Evolutionary conservation across 1,140 invertebrate species (phyloP), one percentile per base, ranked within the genome.

Genomic region (Frieseomelitta varia): DNA sequence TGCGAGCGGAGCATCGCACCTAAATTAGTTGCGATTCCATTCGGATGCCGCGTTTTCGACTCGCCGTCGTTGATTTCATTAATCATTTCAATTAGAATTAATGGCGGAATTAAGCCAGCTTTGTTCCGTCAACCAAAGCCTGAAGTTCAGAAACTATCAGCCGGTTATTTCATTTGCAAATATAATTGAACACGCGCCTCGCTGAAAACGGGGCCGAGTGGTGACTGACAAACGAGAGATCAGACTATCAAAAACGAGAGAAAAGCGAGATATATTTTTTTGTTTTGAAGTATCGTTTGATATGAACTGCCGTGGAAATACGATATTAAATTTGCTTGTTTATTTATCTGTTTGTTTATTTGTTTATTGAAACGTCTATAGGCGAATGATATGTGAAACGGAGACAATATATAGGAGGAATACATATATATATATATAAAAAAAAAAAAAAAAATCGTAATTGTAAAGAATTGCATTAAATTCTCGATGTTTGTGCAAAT

Each of bases 81-180:
- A 78, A 65, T 78, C 61, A 63, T 78, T 78, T 65, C 76, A 65
- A 65, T 65, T 65, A 78, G 61, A 78, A 78, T 78, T 78, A 65
- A 65, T 65, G 61, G n/a, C 47, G n/a, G 39, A 30, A 78, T 78
- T 65, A 78, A 77, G 30, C 34, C 56, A 77, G 39, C 76, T 58
- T 76, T 34, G 47, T 61, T 39, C 74, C 53, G 51, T 21, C 30
- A 39, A 19, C 21, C 51, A 17, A 17, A 74, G 30, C 72, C 56
- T 39, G 12, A 34, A 76, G 55, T 76, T 76, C 53, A 53, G 53
- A 76, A 61, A 76, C 74, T 76, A 76, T 76, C 56, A 39, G 53
- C 0, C 55, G 51, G 74, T 61, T 58, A 58, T 61, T n/a, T 61
- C 24, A 27, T 76, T 76, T 34, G 55, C 8, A 47, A 47, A 47